phyloP scores from a whole-genome alignment of 2,113 vertebrate genomes.

The Acanthochromis polyacanthus region DNA sequence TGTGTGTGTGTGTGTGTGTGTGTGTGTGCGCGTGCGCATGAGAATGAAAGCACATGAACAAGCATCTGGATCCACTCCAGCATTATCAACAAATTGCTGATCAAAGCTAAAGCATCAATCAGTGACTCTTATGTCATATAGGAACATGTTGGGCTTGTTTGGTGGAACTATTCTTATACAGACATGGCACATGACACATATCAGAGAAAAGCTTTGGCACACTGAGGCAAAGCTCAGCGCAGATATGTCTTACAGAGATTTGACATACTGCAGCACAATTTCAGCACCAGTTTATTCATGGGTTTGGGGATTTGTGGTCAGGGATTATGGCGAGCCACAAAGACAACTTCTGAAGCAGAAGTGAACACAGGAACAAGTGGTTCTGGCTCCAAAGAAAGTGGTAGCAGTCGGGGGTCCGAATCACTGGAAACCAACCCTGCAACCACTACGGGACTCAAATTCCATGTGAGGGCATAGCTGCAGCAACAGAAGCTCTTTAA shows the following conservation, averaged over 20 bases:
- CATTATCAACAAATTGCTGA: constrained; percentile 61
- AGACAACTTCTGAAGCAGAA: constrained; percentile 22
- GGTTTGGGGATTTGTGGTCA: constrained; percentile 38
- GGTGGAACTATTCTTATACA: not conserved
- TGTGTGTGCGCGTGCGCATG: not conserved
- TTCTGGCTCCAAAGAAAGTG: constrained; percentile 1
- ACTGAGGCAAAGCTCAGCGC: not conserved
- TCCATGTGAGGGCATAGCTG: not conserved
- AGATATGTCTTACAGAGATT: constrained; percentile 2
- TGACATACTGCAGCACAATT: constrained; percentile 13
- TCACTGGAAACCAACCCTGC: constrained; percentile 18
- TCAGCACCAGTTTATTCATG: constrained; percentile 16
- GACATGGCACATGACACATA: constrained; percentile 23
- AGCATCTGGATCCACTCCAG: constrained; percentile 68
- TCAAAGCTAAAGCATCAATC: constrained; percentile 60
- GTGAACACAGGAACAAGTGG: constrained; percentile 13
- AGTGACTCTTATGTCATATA: constrained; percentile 14
- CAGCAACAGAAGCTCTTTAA: not conserved
- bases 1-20: not conserved
- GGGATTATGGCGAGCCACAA: constrained; percentile 49
- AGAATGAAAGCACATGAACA: not conserved
- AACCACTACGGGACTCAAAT: not conserved
- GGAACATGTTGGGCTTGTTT: not conserved
- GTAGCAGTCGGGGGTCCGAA: not conserved
- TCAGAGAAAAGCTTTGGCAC: constrained; percentile 12